phyloP scores from a whole-genome alignment of 2,888 invertebrate genomes.

The Diabrotica balteata region DNA sequence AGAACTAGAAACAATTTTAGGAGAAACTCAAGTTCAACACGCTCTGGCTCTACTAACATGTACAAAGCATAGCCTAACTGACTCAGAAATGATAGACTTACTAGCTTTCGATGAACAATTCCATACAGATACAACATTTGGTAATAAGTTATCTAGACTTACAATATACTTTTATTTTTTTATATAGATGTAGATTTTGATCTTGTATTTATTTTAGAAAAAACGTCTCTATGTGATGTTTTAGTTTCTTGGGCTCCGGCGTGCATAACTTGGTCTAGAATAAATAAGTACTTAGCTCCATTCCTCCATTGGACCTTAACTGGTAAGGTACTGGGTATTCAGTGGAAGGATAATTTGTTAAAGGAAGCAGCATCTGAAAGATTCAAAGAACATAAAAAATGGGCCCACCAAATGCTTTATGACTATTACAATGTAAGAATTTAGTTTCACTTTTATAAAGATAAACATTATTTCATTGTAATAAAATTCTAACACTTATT shows the following conservation, averaged over 20 bases:
- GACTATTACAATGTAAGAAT: conserved; percentile 68
- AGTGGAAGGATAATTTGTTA: conserved; percentile 71
- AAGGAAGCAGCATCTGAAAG: conserved; percentile 69
- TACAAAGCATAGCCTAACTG: conserved; percentile 79
- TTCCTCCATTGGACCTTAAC: conserved; percentile 70
- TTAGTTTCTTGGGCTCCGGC: conserved; percentile 75
- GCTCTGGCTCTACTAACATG: conserved; percentile 77
- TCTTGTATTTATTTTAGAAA: too few species aligned
- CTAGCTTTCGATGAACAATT: conserved; percentile 70
- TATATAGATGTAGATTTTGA: too few species aligned
- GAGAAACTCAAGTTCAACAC: conserved; percentile 69
- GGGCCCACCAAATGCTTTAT: conserved; percentile 63
- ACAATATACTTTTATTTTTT: too few species aligned
- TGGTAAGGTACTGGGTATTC: conserved; percentile 67
- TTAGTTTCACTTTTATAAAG: not conserved
- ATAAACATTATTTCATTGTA: too few species aligned
- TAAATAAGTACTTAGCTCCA: conserved; percentile 70
- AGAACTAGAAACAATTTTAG: conserved; percentile 72
- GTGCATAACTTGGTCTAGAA: conserved; percentile 72
- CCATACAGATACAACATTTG: conserved; percentile 69
- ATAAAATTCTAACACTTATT: not conserved
- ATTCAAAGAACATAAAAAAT: conserved; percentile 65
- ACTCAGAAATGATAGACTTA: conserved; percentile 80
- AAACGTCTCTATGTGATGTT: too few species aligned
- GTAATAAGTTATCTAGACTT: conserved; percentile 58